Base-by-base conservation (phyloP, 2,113 vertebrate genomes). In the Furnarius figulus region DNA sequence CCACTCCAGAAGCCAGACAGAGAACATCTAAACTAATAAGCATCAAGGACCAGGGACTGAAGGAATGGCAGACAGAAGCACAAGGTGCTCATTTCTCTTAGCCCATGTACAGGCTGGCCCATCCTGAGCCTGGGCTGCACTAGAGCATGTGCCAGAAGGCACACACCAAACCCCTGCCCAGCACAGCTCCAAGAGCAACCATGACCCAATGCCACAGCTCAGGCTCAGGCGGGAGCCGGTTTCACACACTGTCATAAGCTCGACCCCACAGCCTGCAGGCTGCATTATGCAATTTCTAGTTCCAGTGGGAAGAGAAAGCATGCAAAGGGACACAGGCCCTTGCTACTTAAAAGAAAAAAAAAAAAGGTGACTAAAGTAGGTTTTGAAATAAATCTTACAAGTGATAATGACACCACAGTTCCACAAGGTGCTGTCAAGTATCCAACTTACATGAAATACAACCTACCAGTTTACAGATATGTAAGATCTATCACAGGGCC, bases 351-450 rank as follows among this genome's bases (percentile, higher is more conserved):
- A 46, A 89, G 70, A 73, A 35, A 31, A 8, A 49, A 83, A 24
- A 15, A 50, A 62, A 31, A 40, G 0, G 70, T 82, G 70, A 35
- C 44, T 59, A 18, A 79, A 89, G 58, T 19, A 72, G 35, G 25
- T 79, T 94, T 82, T 82, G 31, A 85, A 92, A 44, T 66, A n/a
- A n/a, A n/a, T n/a, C n/a, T n/a, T n/a, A n/a, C n/a, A 89, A 93
- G 66, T 2, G 18, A 75, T 89, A 85, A 94, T 76, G 78, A 79
- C 62, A 76, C n/a, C 73, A 71, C 37, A 18, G 42, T 67, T 93
- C 86, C 71, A 65, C 0, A 0, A 74, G 67, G 78, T 93, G 31
- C 74, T 91, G 95, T 76, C 85, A 87, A 42, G 46, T 25, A 82
- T 73, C 25, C 77, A 93, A 35, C 49, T 73, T 62, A 75, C n/a